A percentile compares a stretch with the other conserved stretches of the same genome.
Conservation (phyloP, 1,140 invertebrate genomes). For the Drosophila ohnishii region DNA sequence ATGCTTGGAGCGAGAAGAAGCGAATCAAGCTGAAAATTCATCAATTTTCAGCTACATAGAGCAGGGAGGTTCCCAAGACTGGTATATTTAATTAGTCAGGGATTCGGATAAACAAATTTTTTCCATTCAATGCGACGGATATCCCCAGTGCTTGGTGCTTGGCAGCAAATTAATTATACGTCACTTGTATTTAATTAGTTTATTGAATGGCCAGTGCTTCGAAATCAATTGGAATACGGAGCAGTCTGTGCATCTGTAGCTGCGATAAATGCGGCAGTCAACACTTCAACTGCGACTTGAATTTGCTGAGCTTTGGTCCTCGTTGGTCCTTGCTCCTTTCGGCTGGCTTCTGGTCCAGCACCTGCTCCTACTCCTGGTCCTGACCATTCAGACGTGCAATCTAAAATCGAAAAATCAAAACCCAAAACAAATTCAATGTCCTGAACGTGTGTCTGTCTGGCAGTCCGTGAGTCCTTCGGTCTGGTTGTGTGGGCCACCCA, state of each 20-base stretch:
- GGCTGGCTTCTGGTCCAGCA: constrained; percentile 18
- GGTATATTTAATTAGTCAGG: constrained; percentile 34
- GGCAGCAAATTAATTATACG: constrained; percentile 42
- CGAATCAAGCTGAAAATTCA: constrained; percentile 49
- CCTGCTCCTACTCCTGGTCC: constrained; percentile 7
- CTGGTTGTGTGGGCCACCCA: constrained; percentile 49
- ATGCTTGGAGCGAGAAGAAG: constrained; percentile 30
- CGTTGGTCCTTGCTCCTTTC: constrained; percentile 8
- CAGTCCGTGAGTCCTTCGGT: constrained; percentile 13
- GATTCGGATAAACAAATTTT: constrained; percentile 40
- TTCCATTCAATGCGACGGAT: constrained; percentile 17
- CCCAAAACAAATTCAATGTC: constrained; percentile 81
- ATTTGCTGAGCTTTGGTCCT: constrained; percentile 24
- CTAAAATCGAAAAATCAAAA: constrained; percentile 80
- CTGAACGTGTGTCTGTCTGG: constrained; percentile 63
- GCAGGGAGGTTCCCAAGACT: background rate
- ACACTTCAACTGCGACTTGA: constrained; percentile 52
- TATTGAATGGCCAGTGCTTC: constrained; percentile 60
- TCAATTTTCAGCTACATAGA: constrained; percentile 31
- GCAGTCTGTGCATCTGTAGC: constrained; percentile 39
- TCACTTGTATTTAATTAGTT: constrained; percentile 69
- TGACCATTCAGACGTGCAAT: constrained; percentile 75
- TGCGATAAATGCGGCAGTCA: constrained; percentile 65
- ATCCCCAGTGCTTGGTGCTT: background rate
- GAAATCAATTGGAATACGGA: constrained; percentile 52